Conservation (phyloP, 2,113 vertebrate genomes). For the Pandion haliaetus region DNA sequence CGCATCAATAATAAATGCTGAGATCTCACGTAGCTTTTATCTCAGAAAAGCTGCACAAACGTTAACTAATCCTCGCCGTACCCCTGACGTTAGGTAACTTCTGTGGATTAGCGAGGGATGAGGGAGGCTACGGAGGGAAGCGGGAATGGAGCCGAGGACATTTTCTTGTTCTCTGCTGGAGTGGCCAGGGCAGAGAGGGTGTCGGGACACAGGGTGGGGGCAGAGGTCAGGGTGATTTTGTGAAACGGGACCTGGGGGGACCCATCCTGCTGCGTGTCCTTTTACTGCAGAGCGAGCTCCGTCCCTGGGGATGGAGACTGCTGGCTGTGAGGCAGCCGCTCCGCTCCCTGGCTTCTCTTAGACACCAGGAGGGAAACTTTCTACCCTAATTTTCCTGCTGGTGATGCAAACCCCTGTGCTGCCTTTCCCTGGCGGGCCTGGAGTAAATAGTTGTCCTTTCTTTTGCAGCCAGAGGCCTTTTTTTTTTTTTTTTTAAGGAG, state of each 20-base stretch:
- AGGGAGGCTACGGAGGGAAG: neutral
- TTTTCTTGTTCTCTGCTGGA: neutral
- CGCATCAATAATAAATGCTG: conserved; percentile 49
- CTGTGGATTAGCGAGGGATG: neutral
- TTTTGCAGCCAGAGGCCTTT: neutral
- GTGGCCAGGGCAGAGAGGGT: neutral
- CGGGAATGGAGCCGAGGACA: fast-evolving
- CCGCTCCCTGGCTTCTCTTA: neutral
- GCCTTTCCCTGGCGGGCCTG: fast-evolving
- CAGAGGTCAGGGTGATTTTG: neutral
- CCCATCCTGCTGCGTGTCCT: neutral
- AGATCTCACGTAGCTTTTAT: conserved; percentile 7
- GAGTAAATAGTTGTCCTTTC: neutral
- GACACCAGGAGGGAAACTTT: neutral
- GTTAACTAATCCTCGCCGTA: conserved; percentile 5
- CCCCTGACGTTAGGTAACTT: neutral
- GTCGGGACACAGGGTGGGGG: neutral
- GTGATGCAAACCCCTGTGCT: neutral
- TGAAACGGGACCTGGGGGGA: neutral
- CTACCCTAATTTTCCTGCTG: neutral
- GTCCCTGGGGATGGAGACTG: neutral
- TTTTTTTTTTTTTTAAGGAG: neutral
- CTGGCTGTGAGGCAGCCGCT: neutral
- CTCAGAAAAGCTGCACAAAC: neutral
- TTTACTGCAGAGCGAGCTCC: neutral